Evolutionary conservation across 2,888 invertebrate genomes (phyloP), one percentile per base, ranked within the genome.

Genomic region (Tachina lurida): DNA sequence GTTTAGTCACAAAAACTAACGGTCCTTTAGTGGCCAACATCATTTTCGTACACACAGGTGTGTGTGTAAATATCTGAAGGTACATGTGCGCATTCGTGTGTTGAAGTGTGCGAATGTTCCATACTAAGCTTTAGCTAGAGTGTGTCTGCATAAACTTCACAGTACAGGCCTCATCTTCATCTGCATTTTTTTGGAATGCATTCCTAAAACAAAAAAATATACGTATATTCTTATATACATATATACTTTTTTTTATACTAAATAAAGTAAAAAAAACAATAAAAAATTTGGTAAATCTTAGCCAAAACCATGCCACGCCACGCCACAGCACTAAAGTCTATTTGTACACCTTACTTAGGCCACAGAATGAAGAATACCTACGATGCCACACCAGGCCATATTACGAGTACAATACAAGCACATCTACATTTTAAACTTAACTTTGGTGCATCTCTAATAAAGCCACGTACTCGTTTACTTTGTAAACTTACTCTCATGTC

Each of bases 1-100:
- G 86, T 83, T 86, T 79, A 86, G 86, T 83, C 83, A 80, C 83
- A 83, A 86, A 31, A 86, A 79, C 83, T 86, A 86, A 86, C 86
- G 86, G 86, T 86, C 83, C 80, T 86, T 86, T 76, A 83, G 85
- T 82, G 68, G 80, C 67, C 45, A 62, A 56, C 68, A 70, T 56
- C n/a, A 63, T 74, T 74, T 54, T 41, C 70, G 41, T 54, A 70
- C 63, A 76, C 70, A 75, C 78, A 77, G 67, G 60, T 78, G 73
- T 74, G 73, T 74, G 67, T 79, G 74, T 68, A 49, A 15, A 8
- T 71, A 5, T 68, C n/a, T 43, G 3, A 43, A 10, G 17, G 17
- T 63, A 56, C 56, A 56, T 2, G 9, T 31, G 10, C 1, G 13
- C 10, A 15, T 22, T 4, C 7, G 12, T 49, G 5, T 39, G 15